Base-by-base conservation (phyloP, 2,113 vertebrate species). In the Cichladusa arquata region DNA sequence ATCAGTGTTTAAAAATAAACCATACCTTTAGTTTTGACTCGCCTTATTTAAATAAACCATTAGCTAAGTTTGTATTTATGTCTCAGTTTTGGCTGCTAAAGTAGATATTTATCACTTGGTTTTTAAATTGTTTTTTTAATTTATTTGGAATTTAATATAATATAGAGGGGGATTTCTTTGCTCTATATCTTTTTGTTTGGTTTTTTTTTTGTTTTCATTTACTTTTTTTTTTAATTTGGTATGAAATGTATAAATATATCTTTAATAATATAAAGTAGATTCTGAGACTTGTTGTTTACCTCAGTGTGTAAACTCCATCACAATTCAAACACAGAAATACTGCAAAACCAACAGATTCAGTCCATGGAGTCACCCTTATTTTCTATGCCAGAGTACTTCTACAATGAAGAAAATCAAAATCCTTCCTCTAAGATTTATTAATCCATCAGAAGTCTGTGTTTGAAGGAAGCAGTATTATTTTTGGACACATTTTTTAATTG, bases 121-220 rank as follows among this genome's bases (percentile, higher is more conserved):
- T 84, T 34, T 83, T 66, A 83, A 81, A 66, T 8, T 33, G 7
- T 44, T 82, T 77, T 83, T 81, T 44, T 5, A 22, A 65, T 82
- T 82, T 78, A 71, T 19, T 60, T 81, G 23, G 2, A 12, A 42
- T 61, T 87, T 74, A 26, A 40, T 54, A 28, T 24, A 57, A 51
- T 51, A 19, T 1, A 29, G 6, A 67, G 3, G 1, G 7, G 4
- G 1, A 5, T 2, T 0, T 31, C 1, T 0, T 29, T 19, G 11
- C 28, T 51, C 11, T 36, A 4, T 29, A 3, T 42, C 12, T 72
- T 5, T 51, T 34, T 8, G 6, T 20, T 60, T 50, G 3, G 42
- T 17, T 44, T 44, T 8, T 34, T 57, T 12, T 19, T 9, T 23
- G 0, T 25, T 58, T 64, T 34, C 1, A 7, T 77, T 78, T 51